Evolutionary conservation across 2,797 vertebrate species (phyloP).

Genomic region (Allobates femoralis): DNA sequence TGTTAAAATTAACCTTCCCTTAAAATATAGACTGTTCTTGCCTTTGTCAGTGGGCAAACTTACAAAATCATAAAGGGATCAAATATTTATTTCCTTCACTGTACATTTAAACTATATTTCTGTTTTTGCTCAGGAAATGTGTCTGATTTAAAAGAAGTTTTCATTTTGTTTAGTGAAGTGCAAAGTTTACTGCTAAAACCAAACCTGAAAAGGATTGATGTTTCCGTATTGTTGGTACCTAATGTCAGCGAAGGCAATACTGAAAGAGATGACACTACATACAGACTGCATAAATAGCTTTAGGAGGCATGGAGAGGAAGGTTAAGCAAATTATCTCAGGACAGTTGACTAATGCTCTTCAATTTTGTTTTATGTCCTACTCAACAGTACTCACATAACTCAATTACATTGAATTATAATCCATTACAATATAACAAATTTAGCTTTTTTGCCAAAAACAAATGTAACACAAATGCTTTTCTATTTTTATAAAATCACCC

Average conservation of each 20-base stretch:
- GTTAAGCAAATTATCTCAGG: conserved; percentile 7
- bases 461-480: conserved; percentile 12
- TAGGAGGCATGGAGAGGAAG: not conserved
- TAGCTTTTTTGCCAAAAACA: not conserved
- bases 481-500: not conserved
- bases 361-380: not conserved
- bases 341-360: conserved; percentile 3
- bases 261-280: conserved; percentile 1
- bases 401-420: conserved; percentile 15
- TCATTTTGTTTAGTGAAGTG: not conserved
- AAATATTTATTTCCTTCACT: too few relatives aligned
- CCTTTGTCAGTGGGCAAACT: too few relatives aligned
- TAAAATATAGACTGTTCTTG: too few relatives aligned
- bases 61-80: too few relatives aligned
- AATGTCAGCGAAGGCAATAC: not conserved
- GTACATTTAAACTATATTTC: not conserved
- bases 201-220: conserved; percentile 27
- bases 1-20: too few relatives aligned
- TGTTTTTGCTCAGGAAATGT: not conserved
- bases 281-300: not conserved
- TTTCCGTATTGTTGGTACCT: not conserved
- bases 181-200: not conserved
- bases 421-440: conserved; percentile 6
- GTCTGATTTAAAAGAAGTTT: not conserved
- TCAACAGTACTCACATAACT: not conserved